phyloP scores from a whole-genome alignment of 1,140 invertebrate genomes.

The Chelonus insularis region DNA sequence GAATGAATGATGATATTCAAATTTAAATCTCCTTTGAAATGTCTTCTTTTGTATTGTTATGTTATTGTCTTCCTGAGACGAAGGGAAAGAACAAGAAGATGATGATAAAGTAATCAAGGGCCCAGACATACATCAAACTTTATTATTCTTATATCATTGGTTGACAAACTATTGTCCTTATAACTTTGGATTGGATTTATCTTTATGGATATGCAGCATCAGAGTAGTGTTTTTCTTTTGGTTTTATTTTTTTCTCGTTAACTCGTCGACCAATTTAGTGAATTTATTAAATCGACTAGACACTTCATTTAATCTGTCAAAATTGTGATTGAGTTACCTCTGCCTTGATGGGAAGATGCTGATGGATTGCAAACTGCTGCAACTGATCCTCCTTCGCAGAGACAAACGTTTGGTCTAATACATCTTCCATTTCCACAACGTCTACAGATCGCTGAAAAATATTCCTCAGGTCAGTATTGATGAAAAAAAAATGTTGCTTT shows the following conservation, averaged over 20 bases:
- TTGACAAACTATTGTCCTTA: neutral
- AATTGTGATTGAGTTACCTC: constrained; percentile 12
- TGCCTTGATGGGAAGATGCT: neutral
- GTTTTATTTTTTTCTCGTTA: neutral
- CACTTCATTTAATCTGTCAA: constrained; percentile 8
- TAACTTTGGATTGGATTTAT: neutral
- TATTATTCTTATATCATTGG: neutral
- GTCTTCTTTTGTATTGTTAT: too few species aligned
- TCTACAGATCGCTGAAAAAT: constrained; percentile 77
- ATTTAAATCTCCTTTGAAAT: too few species aligned
- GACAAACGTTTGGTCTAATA: constrained; percentile 80
- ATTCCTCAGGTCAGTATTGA: neutral
- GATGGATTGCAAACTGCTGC: constrained; percentile 56
- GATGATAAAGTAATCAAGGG: too few species aligned
- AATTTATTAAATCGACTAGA: constrained; percentile 14
- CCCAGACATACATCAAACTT: too few species aligned
- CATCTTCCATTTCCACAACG: constrained; percentile 76
- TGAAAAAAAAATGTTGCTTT: neutral
- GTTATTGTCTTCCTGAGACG: too few species aligned
- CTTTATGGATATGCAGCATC: too few species aligned
- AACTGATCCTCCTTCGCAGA: constrained; percentile 70
- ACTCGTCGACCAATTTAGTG: neutral
- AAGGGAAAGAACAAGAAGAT: too few species aligned
- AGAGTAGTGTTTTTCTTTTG: neutral
- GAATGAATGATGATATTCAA: too few species aligned